These are phyloP conservation scores for Hirtodrosophila cameraria DNA, from an alignment of 2,888 invertebrate species.

Conservation along the genomic window DNA sequence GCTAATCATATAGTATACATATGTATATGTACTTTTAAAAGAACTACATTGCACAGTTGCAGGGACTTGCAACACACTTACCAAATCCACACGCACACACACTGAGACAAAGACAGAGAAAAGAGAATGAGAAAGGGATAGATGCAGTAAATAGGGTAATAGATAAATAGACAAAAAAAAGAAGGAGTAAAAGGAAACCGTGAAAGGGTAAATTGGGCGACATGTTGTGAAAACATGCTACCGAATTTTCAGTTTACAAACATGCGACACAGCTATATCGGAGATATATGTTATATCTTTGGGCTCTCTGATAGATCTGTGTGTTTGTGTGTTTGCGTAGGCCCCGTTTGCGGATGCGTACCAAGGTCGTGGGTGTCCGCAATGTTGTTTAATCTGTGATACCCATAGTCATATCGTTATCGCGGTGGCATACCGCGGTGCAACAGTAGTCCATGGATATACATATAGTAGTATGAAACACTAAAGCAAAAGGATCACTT, in stretches of 20 bases:
- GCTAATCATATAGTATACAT: no score
- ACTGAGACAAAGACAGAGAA: slow-evolving; percentile 2
- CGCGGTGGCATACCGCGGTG: slow-evolving; percentile 36
- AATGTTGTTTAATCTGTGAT: slow-evolving; percentile 67
- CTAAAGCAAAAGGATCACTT: slow-evolving; percentile 72
- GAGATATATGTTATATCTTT: not conserved
- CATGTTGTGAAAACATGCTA: slow-evolving; percentile 84
- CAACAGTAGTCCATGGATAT: slow-evolving; percentile 23
- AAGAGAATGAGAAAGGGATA: slow-evolving; percentile 7
- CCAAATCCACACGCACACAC: slow-evolving; percentile 1
- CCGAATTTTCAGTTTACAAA: slow-evolving; percentile 78
- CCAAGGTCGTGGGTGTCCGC: slow-evolving; percentile 62
- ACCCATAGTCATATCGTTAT: slow-evolving; percentile 56
- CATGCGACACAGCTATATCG: slow-evolving; percentile 54
- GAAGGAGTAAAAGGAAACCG: slow-evolving; percentile 33
- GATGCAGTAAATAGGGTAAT: slow-evolving; percentile 24
- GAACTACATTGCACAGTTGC: no score
- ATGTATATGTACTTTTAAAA: no score
- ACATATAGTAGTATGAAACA: no score
- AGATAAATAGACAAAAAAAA: slow-evolving; percentile 33
- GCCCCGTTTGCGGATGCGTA: slow-evolving; percentile 11
- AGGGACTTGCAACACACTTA: no score
- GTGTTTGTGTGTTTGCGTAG: slow-evolving; percentile 27
- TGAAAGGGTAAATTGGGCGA: slow-evolving; percentile 81
- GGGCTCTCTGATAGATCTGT: slow-evolving; percentile 3